Evolutionary conservation across 2,888 invertebrate species (phyloP).

Genomic region (Xestobium rufovillosum): DNA sequence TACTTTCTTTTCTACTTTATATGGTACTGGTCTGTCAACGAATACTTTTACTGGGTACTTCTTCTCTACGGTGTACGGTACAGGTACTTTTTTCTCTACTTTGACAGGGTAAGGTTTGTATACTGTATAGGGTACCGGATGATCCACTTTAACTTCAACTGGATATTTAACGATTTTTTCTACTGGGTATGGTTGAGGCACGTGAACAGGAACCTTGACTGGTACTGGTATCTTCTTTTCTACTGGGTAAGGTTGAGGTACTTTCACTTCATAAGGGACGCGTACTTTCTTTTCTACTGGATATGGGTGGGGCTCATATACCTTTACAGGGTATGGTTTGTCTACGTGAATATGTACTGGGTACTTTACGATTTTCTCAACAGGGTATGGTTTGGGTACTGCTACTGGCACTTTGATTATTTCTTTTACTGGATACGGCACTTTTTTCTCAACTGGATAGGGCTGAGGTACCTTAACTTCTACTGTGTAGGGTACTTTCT

Average conservation of each 20-base stretch:
- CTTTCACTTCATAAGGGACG: slow-evolving; percentile 58
- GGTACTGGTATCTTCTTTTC: slow-evolving; percentile 56
- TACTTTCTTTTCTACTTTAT: slow-evolving; percentile 65
- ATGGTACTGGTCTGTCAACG: slow-evolving; percentile 57
- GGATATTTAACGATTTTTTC: slow-evolving; percentile 60
- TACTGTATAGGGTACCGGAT: slow-evolving; percentile 57
- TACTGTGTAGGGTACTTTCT: slow-evolving; percentile 40
- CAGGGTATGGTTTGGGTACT: slow-evolving; percentile 53
- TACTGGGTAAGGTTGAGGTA: slow-evolving; percentile 61
- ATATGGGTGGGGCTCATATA: slow-evolving; percentile 65
- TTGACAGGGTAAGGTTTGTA: slow-evolving; percentile 58
- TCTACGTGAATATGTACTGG: slow-evolving; percentile 55
- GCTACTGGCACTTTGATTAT: slow-evolving; percentile 48
- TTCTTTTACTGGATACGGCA: slow-evolving; percentile 60
- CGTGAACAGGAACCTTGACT: slow-evolving; percentile 58
- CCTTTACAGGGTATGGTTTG: slow-evolving; percentile 57
- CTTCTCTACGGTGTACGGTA: slow-evolving; percentile 45
- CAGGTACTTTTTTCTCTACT: slow-evolving; percentile 62
- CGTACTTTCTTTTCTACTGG: slow-evolving; percentile 62
- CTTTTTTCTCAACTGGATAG: slow-evolving; percentile 58
- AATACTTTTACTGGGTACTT: slow-evolving; percentile 59
- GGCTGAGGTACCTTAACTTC: slow-evolving; percentile 44
- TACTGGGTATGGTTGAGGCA: slow-evolving; percentile 65
- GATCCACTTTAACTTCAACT: slow-evolving; percentile 56
- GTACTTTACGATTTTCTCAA: slow-evolving; percentile 64